Conservation (phyloP, 1,140 invertebrate species). For the Hycleus phaleratus region DNA sequence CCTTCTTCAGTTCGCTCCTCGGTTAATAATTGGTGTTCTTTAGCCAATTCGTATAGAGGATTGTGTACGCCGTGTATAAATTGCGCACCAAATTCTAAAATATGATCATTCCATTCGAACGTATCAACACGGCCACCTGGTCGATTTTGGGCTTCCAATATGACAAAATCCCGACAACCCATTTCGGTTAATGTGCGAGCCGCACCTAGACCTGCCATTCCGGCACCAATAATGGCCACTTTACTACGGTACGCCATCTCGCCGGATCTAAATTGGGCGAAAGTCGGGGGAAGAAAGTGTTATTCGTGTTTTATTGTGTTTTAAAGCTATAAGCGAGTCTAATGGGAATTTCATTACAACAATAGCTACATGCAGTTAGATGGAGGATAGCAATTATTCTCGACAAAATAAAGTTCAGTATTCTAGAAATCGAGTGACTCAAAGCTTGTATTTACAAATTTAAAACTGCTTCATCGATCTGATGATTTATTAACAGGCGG, state of each 20-base stretch:
- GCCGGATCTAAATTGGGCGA: no score
- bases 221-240: slow-evolving; percentile 54
- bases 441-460: no score
- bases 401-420: no score
- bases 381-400: no score
- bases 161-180: slow-evolving; percentile 46
- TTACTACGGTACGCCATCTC: background rate
- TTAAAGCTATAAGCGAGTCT: no score
- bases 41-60: slow-evolving; percentile 45
- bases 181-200: slow-evolving; percentile 45
- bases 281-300: no score
- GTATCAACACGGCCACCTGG: slow-evolving; percentile 57
- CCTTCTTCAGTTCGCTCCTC: slow-evolving; percentile 45
- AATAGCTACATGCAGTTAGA: no score
- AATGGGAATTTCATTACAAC: no score
- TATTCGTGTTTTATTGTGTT: no score
- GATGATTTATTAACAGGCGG: no score
- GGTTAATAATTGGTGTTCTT: slow-evolving; percentile 42
- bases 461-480: no score
- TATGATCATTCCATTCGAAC: slow-evolving; percentile 36
- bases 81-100: slow-evolving; percentile 62
- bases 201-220: slow-evolving; percentile 52
- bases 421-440: no score
- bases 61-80: slow-evolving; percentile 66
- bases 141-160: slow-evolving; percentile 50